Evolutionary conservation across 2,113 vertebrate species (phyloP).

Genomic region (Bubo scandiacus): DNA sequence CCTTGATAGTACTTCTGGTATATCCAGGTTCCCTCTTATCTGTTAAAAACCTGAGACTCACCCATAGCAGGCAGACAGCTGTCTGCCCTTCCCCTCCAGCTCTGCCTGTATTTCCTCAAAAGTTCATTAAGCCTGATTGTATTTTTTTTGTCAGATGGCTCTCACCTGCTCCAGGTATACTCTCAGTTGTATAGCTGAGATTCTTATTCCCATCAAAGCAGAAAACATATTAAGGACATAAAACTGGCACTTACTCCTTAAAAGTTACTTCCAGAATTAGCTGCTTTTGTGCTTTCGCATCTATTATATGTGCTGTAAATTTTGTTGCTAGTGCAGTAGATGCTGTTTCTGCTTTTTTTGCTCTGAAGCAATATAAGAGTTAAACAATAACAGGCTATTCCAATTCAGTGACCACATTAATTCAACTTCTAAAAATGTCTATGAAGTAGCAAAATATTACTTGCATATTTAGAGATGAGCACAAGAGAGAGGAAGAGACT

Average conservation of each 20-base stretch:
- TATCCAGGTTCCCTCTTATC: not conserved
- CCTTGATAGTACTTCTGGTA: not conserved
- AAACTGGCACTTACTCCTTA: not conserved
- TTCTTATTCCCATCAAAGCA: not conserved
- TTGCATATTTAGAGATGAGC: not conserved
- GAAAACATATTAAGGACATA: not conserved
- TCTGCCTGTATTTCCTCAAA: not conserved
- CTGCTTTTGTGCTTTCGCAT: not conserved
- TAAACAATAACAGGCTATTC: not conserved
- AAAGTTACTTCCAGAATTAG: not conserved
- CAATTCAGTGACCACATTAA: not conserved
- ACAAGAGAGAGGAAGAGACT: not conserved
- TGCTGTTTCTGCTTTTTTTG: not conserved
- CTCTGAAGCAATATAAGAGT: not conserved
- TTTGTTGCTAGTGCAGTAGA: not conserved
- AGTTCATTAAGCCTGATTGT: not conserved
- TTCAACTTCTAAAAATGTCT: not conserved
- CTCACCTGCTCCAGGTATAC: not conserved
- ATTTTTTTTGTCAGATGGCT: not conserved
- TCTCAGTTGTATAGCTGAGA: not conserved
- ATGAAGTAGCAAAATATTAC: not conserved
- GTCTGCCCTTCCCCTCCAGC: not conserved
- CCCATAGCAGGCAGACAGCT: not conserved
- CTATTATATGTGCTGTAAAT: not conserved
- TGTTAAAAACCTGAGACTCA: not conserved